phyloP scores from a whole-genome alignment of 2,113 vertebrate genomes.

The Recurvirostra avosetta region DNA sequence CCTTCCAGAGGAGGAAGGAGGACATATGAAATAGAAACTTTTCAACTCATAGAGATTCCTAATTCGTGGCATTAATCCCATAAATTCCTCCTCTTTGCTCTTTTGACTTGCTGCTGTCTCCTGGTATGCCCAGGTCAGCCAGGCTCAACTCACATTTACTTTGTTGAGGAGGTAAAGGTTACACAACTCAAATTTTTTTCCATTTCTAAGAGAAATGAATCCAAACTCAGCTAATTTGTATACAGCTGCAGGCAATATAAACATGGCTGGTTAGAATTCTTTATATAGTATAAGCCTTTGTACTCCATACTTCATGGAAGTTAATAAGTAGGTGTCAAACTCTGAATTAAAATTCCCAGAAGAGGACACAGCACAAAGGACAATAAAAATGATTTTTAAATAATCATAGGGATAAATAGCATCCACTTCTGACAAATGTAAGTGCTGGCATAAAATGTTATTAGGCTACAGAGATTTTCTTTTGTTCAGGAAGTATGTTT shows the following conservation, averaged over 20 bases:
- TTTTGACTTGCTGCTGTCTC: not conserved
- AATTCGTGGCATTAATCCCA: not conserved
- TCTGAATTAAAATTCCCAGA: constrained; percentile 85
- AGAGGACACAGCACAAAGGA: constrained; percentile 83
- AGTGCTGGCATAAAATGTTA: constrained; percentile 83
- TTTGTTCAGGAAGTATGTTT: constrained; percentile 82
- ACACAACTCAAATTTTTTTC: not conserved
- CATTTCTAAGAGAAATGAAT: constrained; percentile 66
- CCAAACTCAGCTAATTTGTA: constrained; percentile 76
- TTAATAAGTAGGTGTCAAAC: constrained; percentile 87
- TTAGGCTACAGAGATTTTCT: constrained; percentile 80
- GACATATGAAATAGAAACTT: constrained; percentile 17
- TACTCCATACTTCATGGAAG: constrained; percentile 79
- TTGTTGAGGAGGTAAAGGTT: constrained; percentile 35
- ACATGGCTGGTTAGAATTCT: constrained; percentile 77
- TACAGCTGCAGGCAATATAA: constrained; percentile 77
- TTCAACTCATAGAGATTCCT: constrained; percentile 4
- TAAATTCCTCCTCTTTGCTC: constrained; percentile 36
- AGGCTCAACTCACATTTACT: not conserved
- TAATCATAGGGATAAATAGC: constrained; percentile 85
- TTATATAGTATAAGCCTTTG: constrained; percentile 75
- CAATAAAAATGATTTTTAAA: constrained; percentile 88
- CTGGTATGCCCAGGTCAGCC: not conserved
- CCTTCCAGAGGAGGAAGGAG: constrained; percentile 11
- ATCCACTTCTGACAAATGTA: constrained; percentile 83